Conservation (phyloP, 2,113 vertebrate genomes). For the Melanerpes aurifrons region DNA sequence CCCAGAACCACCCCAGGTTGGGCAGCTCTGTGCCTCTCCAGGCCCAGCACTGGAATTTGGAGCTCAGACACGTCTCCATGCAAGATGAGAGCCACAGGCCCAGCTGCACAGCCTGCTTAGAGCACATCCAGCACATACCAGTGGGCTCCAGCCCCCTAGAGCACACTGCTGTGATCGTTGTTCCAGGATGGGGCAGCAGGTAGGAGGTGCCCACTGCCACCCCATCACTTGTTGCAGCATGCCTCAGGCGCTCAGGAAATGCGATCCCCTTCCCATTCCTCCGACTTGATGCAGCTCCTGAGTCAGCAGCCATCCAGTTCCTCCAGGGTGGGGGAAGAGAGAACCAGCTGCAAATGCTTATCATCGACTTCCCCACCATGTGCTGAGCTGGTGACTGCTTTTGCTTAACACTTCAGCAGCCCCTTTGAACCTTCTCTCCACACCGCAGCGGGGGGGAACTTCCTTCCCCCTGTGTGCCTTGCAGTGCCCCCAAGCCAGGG, state of each 20-base stretch:
- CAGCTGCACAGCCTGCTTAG: neutral
- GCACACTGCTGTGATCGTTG: neutral
- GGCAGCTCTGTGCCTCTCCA: neutral
- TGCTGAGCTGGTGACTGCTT: neutral
- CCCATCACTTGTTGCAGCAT: neutral
- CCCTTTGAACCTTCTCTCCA: neutral
- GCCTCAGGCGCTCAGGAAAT: neutral
- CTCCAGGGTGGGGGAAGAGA: neutral
- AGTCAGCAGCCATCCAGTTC: conserved; percentile 22
- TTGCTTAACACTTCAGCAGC: conserved; percentile 5
- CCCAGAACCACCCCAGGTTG: neutral
- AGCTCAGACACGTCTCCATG: neutral
- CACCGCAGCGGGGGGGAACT: neutral
- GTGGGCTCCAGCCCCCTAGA: neutral
- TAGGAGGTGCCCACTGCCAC: neutral
- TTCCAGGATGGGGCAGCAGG: neutral
- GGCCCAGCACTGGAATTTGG: neutral
- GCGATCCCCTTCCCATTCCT: neutral
- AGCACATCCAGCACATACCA: neutral
- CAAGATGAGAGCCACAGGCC: neutral
- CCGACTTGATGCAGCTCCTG: neutral
- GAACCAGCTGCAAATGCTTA: conserved; percentile 42
- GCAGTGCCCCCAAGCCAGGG: neutral
- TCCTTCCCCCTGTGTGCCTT: neutral
- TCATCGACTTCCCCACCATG: conserved; percentile 8